Evolutionary conservation across 2,797 vertebrate species (phyloP), one percentile per base, ranked within the genome.

Genomic region (Cetoscarus ocellatus): DNA sequence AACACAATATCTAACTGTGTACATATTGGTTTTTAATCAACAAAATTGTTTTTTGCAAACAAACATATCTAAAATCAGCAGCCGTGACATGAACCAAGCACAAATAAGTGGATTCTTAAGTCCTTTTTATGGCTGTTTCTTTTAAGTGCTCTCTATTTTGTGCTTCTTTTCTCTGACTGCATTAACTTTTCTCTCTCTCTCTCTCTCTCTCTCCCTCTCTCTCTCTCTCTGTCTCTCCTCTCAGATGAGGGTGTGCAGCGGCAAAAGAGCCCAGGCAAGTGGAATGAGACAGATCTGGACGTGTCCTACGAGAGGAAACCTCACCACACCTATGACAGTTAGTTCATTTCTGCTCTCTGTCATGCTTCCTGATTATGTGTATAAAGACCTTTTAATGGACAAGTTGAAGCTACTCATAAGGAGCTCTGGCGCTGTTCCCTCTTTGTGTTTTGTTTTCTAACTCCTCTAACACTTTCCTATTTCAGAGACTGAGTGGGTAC

Each of bases 271-370:
- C 88, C 93, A 0, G 61, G 88, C 43, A 95, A 90, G 79, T 98
- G 97, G 97, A 97, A 96, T 0, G 97, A 98, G 81, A 96, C 96
- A 0, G 96, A 98, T 79, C 90, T 98, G 68, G 97, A 98, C 8
- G 76, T 94, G 77, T 92, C 92, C 0, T 96, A 96, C 0, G 95
- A 97, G 52, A 96, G 91, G 73, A 97, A 96, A 71, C 57, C 94
- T 14, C 92, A 96, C 4, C 93, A 95, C 12, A 91, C 89, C 63
- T 96, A 96, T 1, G 95, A 97, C 35, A 94, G 96, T 97, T 67
- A 91, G 95, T 88, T 64, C 0, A 70, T 80, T 77, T 11, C 8
- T 9, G 0, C 12, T 51, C 38, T 40, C 7, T 57, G 6, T 45
- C 38, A 5, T 36, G 1, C n/a, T 11, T 9, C n/a, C 2, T 53